Evolutionary conservation across 1,140 invertebrate genomes (phyloP), one percentile per base, ranked within the genome.

Genomic region (Cydia pomonella): DNA sequence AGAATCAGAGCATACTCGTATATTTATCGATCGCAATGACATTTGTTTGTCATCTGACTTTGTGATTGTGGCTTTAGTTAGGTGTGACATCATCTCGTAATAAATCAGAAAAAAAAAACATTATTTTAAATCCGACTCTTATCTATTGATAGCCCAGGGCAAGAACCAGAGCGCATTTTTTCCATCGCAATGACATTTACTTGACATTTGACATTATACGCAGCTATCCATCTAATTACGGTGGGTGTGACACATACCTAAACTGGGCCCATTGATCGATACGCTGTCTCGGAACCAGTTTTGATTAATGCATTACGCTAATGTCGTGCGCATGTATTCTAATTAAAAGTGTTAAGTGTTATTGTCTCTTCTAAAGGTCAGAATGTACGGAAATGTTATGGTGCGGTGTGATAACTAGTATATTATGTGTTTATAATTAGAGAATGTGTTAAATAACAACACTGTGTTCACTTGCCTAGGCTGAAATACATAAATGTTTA

Each of bases 181-280:
- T 13, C 18, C 62, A 63, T n/a, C 21, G n/a, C 63, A 69, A 41
- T 91, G 90, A 89, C 90, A 92, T 92, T 92, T 92, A 85, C 78
- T 72, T 76, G 84, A 86, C 86, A 87, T 84, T 87, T 87, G 86
- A 90, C 88, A 90, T 90, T 89, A 82, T 81, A 78, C 75, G 44
- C 79, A 80, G 80, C 80, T 75, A 86, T 85, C 84, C 76, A 81
- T 87, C 84, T 89, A 89, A 90, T 90, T 88, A 87, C 85, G 80
- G 88, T 90, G 84, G 87, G 88, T 89, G 90, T 89, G 87, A 87
- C 85, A 86, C 80, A 84, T 86, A 84, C 83, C 88, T 86, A 85
- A 88, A 88, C 83, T 88, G 83, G 89, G 86, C 83, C 59, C 72
- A 75, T 75, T 86, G 84, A 89, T 89, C 81, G 82, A 87, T 89